Evolutionary conservation across 2,888 invertebrate genomes (phyloP).

Genomic region (Eupithecia vulgata): DNA sequence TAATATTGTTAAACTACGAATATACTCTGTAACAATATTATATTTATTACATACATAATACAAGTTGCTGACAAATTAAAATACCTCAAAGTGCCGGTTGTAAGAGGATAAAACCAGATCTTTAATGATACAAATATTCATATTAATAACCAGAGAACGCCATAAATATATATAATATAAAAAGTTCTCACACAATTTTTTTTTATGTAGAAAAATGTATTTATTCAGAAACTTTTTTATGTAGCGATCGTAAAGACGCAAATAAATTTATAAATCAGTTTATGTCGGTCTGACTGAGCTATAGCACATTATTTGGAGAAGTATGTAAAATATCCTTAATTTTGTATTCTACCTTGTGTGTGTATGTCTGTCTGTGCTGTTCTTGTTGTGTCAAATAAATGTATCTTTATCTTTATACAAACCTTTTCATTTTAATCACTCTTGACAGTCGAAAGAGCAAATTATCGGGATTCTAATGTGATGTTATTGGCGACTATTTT

Average conservation of each 20-base stretch:
- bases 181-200: background rate
- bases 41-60: background rate
- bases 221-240: slow-evolving; percentile 10
- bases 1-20: too few species aligned
- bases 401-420: background rate
- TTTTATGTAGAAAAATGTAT: background rate
- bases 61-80: background rate
- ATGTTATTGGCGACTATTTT: background rate
- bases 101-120: background rate
- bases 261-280: slow-evolving; percentile 18
- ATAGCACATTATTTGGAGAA: slow-evolving; percentile 17
- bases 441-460: background rate
- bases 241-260: slow-evolving; percentile 9
- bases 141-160: background rate
- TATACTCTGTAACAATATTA: too few species aligned
- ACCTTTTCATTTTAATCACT: slow-evolving; percentile 2
- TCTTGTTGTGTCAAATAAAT: too few species aligned
- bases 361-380: too few species aligned
- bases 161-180: background rate
- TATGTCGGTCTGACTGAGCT: slow-evolving; percentile 3
- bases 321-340: too few species aligned
- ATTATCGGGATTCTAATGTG: too few species aligned
- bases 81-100: background rate
- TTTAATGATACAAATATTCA: background rate
- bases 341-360: too few species aligned